Conservation (phyloP, 2,113 vertebrate species). For the Dendrocopos noguchii region DNA sequence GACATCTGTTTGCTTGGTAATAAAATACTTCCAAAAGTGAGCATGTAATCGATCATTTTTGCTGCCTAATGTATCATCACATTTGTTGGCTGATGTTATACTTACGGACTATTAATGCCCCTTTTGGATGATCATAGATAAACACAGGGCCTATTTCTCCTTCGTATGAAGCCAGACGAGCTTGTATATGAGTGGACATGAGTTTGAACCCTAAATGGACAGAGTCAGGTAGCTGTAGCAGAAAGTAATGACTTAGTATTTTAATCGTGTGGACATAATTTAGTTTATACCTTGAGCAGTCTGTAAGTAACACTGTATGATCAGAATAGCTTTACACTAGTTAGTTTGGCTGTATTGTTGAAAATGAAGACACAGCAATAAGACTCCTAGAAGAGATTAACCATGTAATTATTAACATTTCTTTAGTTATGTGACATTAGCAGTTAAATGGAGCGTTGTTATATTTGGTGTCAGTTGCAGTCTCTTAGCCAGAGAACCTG, state of each 20-base stretch:
- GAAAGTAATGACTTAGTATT: neutral
- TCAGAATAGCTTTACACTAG: neutral
- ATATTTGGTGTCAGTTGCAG: neutral
- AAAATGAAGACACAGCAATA: neutral
- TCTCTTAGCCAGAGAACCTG: neutral
- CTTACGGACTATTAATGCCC: neutral
- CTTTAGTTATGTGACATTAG: neutral
- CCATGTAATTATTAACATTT: neutral
- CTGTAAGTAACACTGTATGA: neutral
- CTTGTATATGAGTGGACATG: rapidly evolving
- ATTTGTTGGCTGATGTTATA: neutral
- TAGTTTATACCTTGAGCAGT: neutral
- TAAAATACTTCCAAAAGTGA: neutral
- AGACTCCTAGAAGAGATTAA: neutral
- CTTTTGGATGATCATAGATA: neutral
- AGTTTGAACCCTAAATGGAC: neutral
- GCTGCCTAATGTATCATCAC: neutral
- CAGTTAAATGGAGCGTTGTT: neutral
- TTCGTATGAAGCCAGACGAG: neutral
- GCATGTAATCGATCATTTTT: neutral
- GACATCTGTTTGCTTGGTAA: neutral
- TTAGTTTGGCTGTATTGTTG: neutral
- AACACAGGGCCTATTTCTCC: neutral
- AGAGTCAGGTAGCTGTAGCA: neutral
- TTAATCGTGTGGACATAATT: neutral